Evolutionary conservation across 2,797 vertebrate species (phyloP).

Genomic region (Muscicapa comitata): DNA sequence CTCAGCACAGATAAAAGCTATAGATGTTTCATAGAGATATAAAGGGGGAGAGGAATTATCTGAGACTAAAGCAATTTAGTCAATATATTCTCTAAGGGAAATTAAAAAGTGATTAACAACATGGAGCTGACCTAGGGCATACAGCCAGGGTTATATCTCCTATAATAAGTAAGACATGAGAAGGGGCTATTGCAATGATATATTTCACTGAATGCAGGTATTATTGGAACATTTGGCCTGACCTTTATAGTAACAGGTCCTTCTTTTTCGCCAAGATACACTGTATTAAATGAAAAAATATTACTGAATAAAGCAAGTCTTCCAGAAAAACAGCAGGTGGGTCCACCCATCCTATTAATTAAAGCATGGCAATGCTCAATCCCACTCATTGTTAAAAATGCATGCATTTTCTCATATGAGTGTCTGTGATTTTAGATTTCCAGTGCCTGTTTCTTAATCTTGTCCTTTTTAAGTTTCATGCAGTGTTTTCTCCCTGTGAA

Average conservation of each 20-base stretch:
- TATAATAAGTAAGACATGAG: neutral
- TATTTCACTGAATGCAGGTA: neutral
- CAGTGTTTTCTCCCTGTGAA: neutral
- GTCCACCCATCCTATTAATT: neutral
- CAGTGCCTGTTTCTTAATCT: neutral
- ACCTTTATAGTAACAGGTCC: neutral
- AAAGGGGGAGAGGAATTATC: neutral
- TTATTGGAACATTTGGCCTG: neutral
- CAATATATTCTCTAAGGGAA: constrained; percentile 1
- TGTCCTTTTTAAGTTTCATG: neutral
- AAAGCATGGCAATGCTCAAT: neutral
- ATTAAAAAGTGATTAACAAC: neutral
- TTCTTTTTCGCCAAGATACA: neutral
- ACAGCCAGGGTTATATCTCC: neutral
- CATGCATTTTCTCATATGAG: neutral
- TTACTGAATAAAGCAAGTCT: neutral
- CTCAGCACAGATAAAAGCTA: neutral
- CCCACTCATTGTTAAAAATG: neutral
- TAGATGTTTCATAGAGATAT: neutral
- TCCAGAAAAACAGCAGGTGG: neutral
- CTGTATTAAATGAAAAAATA: neutral
- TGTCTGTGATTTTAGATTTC: neutral
- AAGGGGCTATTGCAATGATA: neutral
- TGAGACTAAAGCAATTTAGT: neutral
- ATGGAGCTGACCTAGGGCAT: neutral